Conservation (phyloP, 2,797 vertebrate species). For the Antrozous pallidus region DNA sequence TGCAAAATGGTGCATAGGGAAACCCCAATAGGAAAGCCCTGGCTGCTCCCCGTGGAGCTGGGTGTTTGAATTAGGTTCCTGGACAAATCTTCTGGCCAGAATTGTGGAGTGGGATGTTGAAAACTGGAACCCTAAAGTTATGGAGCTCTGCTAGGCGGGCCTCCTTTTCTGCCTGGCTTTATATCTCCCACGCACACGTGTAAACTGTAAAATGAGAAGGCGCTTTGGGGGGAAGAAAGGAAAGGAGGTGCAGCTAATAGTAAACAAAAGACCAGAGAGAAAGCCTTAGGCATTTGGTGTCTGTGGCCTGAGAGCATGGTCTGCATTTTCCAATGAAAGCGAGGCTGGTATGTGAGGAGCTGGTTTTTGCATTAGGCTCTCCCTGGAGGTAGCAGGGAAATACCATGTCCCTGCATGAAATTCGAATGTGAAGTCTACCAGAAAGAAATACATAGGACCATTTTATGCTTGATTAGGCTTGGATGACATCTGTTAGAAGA, state of each 20-base stretch:
- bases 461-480: conserved; percentile 99
- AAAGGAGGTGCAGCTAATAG: conserved; percentile 68
- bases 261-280: conserved; percentile 84
- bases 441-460: conserved; percentile 99
- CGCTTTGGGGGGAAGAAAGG: not conserved
- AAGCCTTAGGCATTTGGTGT: conserved; percentile 86
- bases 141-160: conserved; percentile 47
- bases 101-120: conserved; percentile 64
- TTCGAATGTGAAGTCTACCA: conserved; percentile 99
- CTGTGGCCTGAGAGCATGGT: conserved; percentile 86
- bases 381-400: conserved; percentile 92
- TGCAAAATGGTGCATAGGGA: conserved; percentile 72
- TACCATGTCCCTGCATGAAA: conserved; percentile 96
- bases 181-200: conserved; percentile 51
- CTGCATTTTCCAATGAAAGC: conserved; percentile 91
- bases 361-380: conserved; percentile 97
- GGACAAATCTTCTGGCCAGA: conserved; percentile 28
- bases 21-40: conserved; percentile 65
- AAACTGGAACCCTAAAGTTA: conserved; percentile 64
- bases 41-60: conserved; percentile 71
- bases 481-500: conserved; percentile 96
- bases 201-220: conserved; percentile 72
- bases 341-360: conserved; percentile 95
- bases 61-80: conserved; percentile 65
- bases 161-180: not conserved